These are phyloP conservation scores for Tapirus terrestris DNA, from an alignment of 2,113 vertebrate species.

Conservation along the genomic window DNA sequence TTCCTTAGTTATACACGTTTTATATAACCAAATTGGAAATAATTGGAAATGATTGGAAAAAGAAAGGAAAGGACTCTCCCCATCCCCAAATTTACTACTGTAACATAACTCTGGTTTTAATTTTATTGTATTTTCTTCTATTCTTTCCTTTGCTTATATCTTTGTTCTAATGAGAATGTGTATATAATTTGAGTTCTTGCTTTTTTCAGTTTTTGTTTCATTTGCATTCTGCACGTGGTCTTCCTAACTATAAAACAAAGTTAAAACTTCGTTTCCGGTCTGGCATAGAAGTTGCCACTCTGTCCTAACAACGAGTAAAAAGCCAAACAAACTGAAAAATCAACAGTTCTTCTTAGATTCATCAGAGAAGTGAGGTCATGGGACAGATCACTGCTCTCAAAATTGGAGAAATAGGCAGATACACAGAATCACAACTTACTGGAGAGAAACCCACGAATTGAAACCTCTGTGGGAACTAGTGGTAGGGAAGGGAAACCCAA, in stretches of 20 bases:
- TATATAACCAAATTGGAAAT: constrained; percentile 20
- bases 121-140: not conserved
- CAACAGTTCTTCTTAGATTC: not conserved
- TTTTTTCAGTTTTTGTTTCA: not conserved
- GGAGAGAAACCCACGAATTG: not conserved
- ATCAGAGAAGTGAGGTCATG: not conserved
- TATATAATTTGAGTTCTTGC: not conserved
- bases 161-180: not conserved
- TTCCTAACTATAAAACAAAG: not conserved
- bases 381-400: not conserved
- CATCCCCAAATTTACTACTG: not conserved
- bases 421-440: not conserved
- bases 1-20: not conserved
- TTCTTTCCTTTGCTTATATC: not conserved
- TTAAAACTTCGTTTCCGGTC: not conserved
- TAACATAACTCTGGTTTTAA: not conserved
- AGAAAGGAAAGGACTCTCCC: not conserved
- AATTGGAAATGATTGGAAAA: constrained; percentile 1
- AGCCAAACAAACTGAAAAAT: not conserved
- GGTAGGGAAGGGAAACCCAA: not conserved
- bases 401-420: not conserved
- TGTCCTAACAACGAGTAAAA: not conserved
- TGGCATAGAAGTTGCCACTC: not conserved
- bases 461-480: not conserved
- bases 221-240: not conserved